Evolutionary conservation across 2,113 vertebrate genomes (phyloP).

Genomic region (Mesocricetus auratus): DNA sequence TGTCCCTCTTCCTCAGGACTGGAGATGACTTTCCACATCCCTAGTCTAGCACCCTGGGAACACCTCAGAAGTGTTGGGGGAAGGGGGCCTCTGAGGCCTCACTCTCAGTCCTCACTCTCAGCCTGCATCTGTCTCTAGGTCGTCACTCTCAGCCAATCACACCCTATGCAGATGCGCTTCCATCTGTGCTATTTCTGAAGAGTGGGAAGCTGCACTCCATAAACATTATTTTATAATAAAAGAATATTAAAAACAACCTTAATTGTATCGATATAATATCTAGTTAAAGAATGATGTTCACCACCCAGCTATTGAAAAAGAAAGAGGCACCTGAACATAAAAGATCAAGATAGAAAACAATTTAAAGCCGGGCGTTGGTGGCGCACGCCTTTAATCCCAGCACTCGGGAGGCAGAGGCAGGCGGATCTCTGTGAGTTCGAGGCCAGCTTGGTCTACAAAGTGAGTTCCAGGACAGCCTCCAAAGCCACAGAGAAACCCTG

Average conservation of each 20-base stretch:
- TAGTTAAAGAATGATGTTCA: neutral
- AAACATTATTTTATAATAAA: neutral
- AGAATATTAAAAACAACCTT: neutral
- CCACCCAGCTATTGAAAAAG: neutral
- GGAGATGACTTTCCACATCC: neutral
- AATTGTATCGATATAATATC: neutral
- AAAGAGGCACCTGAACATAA: neutral
- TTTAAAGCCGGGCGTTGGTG: too few relatives aligned
- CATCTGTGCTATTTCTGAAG: neutral
- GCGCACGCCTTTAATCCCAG: too few relatives aligned
- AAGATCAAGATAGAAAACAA: neutral
- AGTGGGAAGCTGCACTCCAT: neutral
- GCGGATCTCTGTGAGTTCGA: too few relatives aligned
- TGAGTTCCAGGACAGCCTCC: too few relatives aligned
- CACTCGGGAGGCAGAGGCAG: too few relatives aligned
- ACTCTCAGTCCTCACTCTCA: fast-evolving
- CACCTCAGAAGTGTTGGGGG: neutral
- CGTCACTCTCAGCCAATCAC: neutral
- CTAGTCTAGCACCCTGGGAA: neutral
- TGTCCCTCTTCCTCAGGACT: neutral
- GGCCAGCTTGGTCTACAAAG: too few relatives aligned
- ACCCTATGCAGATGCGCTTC: neutral
- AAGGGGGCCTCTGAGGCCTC: too few relatives aligned
- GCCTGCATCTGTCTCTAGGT: neutral
- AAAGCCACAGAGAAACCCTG: too few relatives aligned